These are phyloP conservation scores for Eulimnadia texana DNA, from an alignment of 1,140 invertebrate genomes.

Conservation along the genomic window DNA sequence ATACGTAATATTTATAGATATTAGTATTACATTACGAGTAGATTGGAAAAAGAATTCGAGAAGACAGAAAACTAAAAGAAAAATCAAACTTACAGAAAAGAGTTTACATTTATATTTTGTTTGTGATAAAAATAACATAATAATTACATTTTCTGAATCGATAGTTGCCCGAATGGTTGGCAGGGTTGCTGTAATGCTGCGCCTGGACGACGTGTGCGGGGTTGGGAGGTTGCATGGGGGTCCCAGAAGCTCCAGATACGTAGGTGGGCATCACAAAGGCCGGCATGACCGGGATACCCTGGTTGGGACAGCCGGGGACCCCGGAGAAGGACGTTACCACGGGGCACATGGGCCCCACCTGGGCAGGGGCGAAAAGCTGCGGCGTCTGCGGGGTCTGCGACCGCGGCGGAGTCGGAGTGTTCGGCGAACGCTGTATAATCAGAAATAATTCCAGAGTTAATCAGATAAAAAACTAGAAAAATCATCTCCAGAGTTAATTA, in stretches of 20 bases:
- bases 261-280: conserved; percentile 12
- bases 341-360: conserved; percentile 22
- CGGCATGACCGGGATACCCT: conserved; percentile 32
- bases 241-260: not conserved
- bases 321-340: conserved; percentile 19
- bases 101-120: not conserved
- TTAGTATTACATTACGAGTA: too few relatives aligned
- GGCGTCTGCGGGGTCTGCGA: conserved; percentile 76
- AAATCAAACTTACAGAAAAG: not conserved
- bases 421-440: not conserved
- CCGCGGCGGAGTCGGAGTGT: conserved; percentile 45
- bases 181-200: not conserved
- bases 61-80: too few relatives aligned
- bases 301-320: conserved; percentile 13
- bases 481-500: too few relatives aligned
- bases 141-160: not conserved
- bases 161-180: not conserved
- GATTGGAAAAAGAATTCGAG: too few relatives aligned
- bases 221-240: too few relatives aligned
- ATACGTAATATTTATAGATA: too few relatives aligned
- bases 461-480: too few relatives aligned
- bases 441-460: too few relatives aligned
- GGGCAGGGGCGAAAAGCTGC: conserved; percentile 24
- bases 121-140: not conserved
- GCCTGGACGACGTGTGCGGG: not conserved